Evolutionary conservation across 2,797 vertebrate species (phyloP).

Genomic region (Artibeus jamaicensis): DNA sequence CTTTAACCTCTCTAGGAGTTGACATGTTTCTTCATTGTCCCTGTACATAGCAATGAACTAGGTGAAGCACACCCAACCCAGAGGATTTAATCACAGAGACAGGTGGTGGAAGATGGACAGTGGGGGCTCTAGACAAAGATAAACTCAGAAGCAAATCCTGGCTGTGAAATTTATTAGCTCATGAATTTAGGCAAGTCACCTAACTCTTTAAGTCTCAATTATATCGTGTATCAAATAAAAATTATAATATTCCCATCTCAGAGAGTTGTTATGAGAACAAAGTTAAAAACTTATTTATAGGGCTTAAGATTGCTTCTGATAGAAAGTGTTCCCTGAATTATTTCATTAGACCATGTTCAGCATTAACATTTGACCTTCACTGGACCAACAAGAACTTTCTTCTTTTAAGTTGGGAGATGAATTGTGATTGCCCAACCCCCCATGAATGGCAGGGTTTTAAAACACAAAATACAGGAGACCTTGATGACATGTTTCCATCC

Average conservation of each 20-base stretch:
- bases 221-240: not conserved
- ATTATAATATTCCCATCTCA: not conserved
- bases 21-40: not conserved
- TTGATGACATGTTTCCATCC: not conserved
- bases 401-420: not conserved
- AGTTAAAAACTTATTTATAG: not conserved
- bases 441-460: not conserved
- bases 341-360: not conserved
- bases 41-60: not conserved
- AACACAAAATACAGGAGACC: not conserved
- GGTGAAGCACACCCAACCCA: not conserved
- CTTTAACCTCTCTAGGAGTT: not conserved
- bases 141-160: not conserved
- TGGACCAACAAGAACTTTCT: not conserved
- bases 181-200: not conserved
- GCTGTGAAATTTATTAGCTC: not conserved
- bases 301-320: not conserved
- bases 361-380: not conserved
- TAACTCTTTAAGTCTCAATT: not conserved
- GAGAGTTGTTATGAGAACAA: not conserved
- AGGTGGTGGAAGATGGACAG: not conserved
- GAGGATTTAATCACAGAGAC: not conserved
- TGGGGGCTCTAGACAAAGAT: not conserved
- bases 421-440: not conserved
- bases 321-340: not conserved